Percentiles rank a stretch among this genome's conserved stretches.
Conservation (phyloP, 2,797 vertebrate genomes). For the Todus mexicanus region DNA sequence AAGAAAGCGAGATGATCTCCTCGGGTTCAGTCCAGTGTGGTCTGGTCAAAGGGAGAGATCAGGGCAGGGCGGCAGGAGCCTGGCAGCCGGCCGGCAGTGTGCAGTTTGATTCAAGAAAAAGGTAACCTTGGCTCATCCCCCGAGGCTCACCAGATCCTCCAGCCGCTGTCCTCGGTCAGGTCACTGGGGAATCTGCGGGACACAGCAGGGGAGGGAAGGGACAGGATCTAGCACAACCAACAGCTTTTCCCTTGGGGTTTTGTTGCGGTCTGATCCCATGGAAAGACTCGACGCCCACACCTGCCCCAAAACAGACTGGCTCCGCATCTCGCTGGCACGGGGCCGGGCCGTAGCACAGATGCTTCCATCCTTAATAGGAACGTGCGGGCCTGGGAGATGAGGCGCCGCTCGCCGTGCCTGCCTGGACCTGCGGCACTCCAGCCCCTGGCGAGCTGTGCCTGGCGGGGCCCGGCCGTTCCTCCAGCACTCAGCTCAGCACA, state of each 20-base stretch:
- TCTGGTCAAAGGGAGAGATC: slow-evolving; percentile 70
- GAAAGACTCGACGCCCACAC: background rate
- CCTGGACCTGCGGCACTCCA: background rate
- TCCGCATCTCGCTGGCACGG: background rate
- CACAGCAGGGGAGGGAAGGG: background rate
- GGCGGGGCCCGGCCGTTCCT: background rate
- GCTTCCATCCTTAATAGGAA: background rate
- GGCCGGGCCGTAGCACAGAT: background rate
- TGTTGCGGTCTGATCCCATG: rapidly evolving
- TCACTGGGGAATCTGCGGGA: slow-evolving; percentile 64
- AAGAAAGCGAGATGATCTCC: slow-evolving; percentile 71
- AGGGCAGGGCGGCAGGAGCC: slow-evolving; percentile 68
- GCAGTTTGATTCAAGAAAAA: slow-evolving; percentile 67
- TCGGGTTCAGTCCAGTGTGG: slow-evolving; percentile 70
- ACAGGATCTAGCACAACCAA: background rate
- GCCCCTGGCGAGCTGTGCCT: background rate
- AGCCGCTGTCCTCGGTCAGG: slow-evolving; percentile 70
- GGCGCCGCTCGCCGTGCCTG: background rate
- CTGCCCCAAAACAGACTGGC: background rate
- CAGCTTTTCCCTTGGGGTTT: background rate
- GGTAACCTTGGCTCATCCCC: slow-evolving; percentile 73
- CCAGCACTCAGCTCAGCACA: background rate
- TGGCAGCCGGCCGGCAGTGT: slow-evolving; percentile 67
- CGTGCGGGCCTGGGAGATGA: background rate
- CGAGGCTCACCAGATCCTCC: slow-evolving; percentile 74